These are phyloP conservation scores for Caranx melampygus DNA, from an alignment of 2,113 vertebrate genomes.

Conservation along the genomic window DNA sequence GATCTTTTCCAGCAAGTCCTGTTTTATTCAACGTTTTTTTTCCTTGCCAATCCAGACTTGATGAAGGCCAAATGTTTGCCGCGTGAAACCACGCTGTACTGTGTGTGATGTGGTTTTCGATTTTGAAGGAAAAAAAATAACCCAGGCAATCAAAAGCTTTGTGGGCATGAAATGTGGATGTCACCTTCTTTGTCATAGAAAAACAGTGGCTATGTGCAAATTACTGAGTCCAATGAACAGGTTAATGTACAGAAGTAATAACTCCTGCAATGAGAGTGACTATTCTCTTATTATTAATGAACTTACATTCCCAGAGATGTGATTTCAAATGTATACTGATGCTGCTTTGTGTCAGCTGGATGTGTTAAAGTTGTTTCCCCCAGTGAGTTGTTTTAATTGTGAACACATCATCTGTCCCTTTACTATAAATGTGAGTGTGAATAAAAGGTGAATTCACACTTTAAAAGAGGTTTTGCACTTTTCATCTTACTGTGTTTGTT, in stretches of 20 bases:
- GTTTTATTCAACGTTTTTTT: neutral
- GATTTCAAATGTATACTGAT: neutral
- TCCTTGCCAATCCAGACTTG: too few relatives aligned
- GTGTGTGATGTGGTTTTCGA: neutral
- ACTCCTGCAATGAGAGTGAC: neutral
- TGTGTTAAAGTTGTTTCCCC: neutral
- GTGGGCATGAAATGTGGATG: neutral
- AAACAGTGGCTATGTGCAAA: neutral
- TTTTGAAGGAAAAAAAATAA: neutral
- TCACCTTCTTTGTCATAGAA: neutral
- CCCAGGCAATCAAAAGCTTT: neutral
- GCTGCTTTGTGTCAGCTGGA: too few relatives aligned
- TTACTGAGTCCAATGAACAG: neutral
- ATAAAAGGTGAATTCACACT: neutral
- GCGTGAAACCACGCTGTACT: neutral
- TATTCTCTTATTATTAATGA: neutral
- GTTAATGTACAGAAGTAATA: neutral
- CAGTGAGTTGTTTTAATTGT: neutral
- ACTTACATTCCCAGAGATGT: neutral
- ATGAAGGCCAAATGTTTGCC: too few relatives aligned
- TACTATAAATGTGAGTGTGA: neutral
- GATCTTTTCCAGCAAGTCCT: too few relatives aligned
- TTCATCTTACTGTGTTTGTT: slow-evolving; percentile 11
- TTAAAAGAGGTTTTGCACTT: slow-evolving; percentile 2
- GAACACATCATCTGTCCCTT: neutral